Evolutionary conservation across 2,888 invertebrate genomes (phyloP), one percentile per base, ranked within the genome.

Genomic region (Metellina segmentata): DNA sequence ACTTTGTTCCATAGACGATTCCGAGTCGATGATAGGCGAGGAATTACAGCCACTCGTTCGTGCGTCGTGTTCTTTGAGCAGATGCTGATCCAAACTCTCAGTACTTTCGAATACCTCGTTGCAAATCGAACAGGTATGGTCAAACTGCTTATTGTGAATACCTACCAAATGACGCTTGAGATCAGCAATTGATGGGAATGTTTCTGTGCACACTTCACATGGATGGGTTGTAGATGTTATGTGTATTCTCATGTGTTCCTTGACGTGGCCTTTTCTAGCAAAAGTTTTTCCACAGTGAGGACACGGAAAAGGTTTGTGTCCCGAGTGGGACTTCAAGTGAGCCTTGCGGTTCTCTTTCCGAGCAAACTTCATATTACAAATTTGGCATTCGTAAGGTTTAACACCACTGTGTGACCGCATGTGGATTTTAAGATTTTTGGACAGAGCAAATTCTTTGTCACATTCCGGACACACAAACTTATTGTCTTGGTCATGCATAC

Each of bases 101-200:
- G 96, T 96, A 95, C 98, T 98, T 93, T 98, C 96, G 95, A 98
- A 98, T 94, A 97, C 97, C 95, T 98, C 98, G 94, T 97, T 97
- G 95, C 98, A 98, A 94, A 97, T 97, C 6, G 96, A 96, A 95
- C 98, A 98, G 78, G 97, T 96, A 95, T 97, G 96, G 92, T 97
- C 97, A 95, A 98, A 98, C 6, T 97, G 97, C 19, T 92, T 98
- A 94, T 97, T 96, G 95, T 98, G 98, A 97, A 98, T 97, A 6
- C 96, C 96, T 93, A 98, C 96, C 74, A 97, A 95, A 95, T 98
- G 98, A 94, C 97, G 97, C 0, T 96, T 96, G 95, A 97, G 97
- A 90, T 97, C 96, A 95, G 98, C 98, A 94, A 97, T 97, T 77
- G 97, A 97, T 94, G 98, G 96, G 95, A 98, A 98, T 89, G 97